Base-by-base conservation (phyloP, 1,140 invertebrate genomes). In the Sinonovacula constricta region DNA sequence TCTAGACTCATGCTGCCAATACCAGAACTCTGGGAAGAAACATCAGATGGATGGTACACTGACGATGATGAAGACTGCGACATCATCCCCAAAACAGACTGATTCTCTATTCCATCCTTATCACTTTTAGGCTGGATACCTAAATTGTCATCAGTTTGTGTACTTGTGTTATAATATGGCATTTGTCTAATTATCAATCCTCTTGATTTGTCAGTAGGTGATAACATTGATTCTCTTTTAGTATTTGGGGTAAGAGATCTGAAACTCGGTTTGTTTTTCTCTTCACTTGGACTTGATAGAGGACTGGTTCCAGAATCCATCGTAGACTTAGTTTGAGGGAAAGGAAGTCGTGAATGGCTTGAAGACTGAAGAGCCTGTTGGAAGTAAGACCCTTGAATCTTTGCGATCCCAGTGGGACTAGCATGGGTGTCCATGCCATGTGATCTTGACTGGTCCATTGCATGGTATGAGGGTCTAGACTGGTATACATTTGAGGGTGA, bases 161-260 rank as follows among this genome's bases (percentile, higher is more conserved):
- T 89, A 60, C 88, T 86, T 12, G 88, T 89, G 70, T 88, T 89
- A 76, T 88, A 89, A 79, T 87, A 84, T 24, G 87, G 85, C 65
- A 83, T 88, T 34, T 85, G 85, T 63, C 81, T 85, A 30, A 80
- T 67, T 45, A 80, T 68, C 10, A 78, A 28, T 0, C 54, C 70
- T 49, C 62, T 51, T n/a, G 69, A 54, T 68, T 74, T 80, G 30
- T 74, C 65, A 26, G 36, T 31, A 30, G 65, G 34, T 18, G 71
- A 65, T 2, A 31, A 18, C n/a, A 68, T 28, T n/a, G 62, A 14
- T n/a, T 39, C 31, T 49, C 33, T 26, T 71, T 76, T 78, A n/a
- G 70, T 49, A 59, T 83, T 78, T 33, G 71, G 45, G 67, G 34
- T 66, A 31, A 67, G n/a, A 18, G 62, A 66, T 34, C 36, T 67